Conservation (phyloP, 2,888 invertebrate genomes). For the Drosophila acutilabella region DNA sequence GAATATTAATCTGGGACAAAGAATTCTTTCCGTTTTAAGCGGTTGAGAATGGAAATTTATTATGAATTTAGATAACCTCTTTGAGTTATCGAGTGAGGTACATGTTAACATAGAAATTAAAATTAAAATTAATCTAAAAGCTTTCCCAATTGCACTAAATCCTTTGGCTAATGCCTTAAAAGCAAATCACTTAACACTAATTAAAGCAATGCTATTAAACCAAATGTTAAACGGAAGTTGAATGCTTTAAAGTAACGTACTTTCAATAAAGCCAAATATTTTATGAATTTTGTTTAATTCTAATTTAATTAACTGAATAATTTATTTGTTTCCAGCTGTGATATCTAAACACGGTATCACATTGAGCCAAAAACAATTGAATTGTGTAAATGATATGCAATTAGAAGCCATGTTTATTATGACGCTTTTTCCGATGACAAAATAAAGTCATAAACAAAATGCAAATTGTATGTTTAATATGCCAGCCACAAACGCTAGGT, state of each 20-base stretch:
- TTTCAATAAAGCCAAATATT: background rate
- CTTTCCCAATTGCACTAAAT: background rate
- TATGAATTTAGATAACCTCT: no score
- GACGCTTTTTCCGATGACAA: slow-evolving; percentile 5
- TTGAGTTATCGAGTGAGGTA: no score
- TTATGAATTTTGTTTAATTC: background rate
- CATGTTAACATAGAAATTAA: no score
- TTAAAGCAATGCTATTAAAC: background rate
- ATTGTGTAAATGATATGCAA: slow-evolving; percentile 16
- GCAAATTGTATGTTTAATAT: slow-evolving; percentile 39
- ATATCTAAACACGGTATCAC: background rate
- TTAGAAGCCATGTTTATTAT: slow-evolving; percentile 8
- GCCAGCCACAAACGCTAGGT: slow-evolving; percentile 32
- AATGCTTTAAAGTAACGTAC: no score
- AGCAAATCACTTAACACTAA: no score
- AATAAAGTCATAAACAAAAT: slow-evolving; percentile 11
- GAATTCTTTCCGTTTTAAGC: background rate
- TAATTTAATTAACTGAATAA: slow-evolving; percentile 16
- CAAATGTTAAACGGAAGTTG: slow-evolving; percentile 6
- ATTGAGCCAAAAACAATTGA: slow-evolving; percentile 16
- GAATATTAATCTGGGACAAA: background rate
- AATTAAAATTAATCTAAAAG: background rate
- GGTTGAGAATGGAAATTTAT: no score
- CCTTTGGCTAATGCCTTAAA: background rate
- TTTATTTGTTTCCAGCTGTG: background rate